Evolutionary conservation across 1,140 invertebrate genomes (phyloP), one percentile per base, ranked within the genome.

Genomic region (Drosophila virilis): DNA sequence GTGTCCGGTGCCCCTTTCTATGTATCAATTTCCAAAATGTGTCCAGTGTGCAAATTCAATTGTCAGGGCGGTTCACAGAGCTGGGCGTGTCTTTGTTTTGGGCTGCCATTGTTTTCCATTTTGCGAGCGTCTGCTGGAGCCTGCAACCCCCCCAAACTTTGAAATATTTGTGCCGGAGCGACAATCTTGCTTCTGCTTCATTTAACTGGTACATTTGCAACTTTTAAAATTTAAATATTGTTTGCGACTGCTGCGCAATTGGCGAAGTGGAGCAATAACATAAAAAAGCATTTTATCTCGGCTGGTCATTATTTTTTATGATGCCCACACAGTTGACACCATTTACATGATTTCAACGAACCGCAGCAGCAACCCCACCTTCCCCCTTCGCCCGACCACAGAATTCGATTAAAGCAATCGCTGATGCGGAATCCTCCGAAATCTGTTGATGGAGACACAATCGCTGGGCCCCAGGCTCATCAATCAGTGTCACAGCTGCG

Each of bases 131-230:
- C 38, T 55, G 60, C 32, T 6, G n/a, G 12, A 70, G 13, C 9
- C 75, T 15, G 37, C 59, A 64, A 59, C 22, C 22, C 4, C 22
- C 22, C 22, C 54, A 65, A 46, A 38, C 1, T 32, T 45, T 3
- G 2, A 57, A 54, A 52, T 52, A 43, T 69, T 67, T 75, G 43
- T 52, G 51, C 42, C 50, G 62, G 54, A 60, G 72, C 77, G 77
- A 90, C 85, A 90, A 90, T 90, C 85, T 90, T 90, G 85, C 85
- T 90, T 90, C 85, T 90, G 85, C 69, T 90, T 90, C 85, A 90
- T 90, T 90, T 85, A 90, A 90, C 86, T 80, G 72, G 67, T 79
- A 85, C 78, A 75, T 51, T 81, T 58, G 66, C 48, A 83, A 88
- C 68, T 84, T 88, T 88, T 80, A 64, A 89, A 89, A 88, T 88